A percentile compares a stretch with the other conserved stretches of the same genome.
Evolutionary conservation across 2,113 vertebrate species (phyloP).

Genomic region (Arenaria interpres): DNA sequence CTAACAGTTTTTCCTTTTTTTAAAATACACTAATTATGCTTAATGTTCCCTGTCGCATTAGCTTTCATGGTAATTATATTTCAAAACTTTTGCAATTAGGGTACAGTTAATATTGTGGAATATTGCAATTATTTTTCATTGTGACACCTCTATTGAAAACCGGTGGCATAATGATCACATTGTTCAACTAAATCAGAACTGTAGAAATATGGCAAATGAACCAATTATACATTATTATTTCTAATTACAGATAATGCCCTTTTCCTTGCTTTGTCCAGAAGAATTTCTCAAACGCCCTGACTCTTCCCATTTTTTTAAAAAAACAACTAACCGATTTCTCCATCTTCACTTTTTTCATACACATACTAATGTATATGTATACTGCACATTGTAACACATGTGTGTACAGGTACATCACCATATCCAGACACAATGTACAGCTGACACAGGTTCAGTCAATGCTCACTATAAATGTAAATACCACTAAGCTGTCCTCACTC

Average conservation of each 20-base stretch:
- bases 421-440: not conserved
- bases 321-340: not conserved
- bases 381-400: not conserved
- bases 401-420: not conserved
- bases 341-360: not conserved
- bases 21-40: conserved; percentile 85
- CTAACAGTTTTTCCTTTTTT: conserved; percentile 82
- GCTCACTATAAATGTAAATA: not conserved
- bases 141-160: conserved; percentile 87
- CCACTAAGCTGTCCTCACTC: not conserved
- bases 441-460: not conserved
- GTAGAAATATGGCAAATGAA: conserved; percentile 87
- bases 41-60: conserved; percentile 88
- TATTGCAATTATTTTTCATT: conserved; percentile 90
- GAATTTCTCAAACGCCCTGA: conserved; percentile 74
- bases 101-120: conserved; percentile 88
- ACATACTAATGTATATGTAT: not conserved
- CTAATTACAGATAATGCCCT: conserved; percentile 86
- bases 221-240: conserved; percentile 87
- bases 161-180: conserved; percentile 85
- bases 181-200: conserved; percentile 86
- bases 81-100: conserved; percentile 90
- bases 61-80: conserved; percentile 89
- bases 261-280: conserved; percentile 81
- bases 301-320: conserved; percentile 44